These are phyloP conservation scores for Acanthosepion pharaonis DNA, from an alignment of 2,888 invertebrate genomes.

Conservation along the genomic window DNA sequence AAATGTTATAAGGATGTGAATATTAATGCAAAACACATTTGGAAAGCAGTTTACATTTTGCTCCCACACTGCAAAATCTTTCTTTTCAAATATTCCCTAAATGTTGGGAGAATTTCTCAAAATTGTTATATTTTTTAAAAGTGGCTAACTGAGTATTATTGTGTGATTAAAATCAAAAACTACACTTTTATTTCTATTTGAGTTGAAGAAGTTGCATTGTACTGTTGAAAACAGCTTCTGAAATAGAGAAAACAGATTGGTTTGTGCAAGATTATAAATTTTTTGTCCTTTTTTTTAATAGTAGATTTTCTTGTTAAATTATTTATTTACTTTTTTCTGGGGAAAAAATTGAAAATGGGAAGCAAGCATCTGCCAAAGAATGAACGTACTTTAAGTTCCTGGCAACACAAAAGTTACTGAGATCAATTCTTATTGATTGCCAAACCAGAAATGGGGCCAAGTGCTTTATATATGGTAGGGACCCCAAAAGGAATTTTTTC, in stretches of 20 bases:
- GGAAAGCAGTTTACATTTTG: too few relatives aligned
- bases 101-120: too few relatives aligned
- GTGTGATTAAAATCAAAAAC: background rate
- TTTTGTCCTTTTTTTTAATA: background rate
- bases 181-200: background rate
- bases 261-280: background rate
- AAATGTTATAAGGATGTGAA: too few relatives aligned
- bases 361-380: slow-evolving; percentile 18
- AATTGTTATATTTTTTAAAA: background rate
- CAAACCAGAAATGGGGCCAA: slow-evolving; percentile 21
- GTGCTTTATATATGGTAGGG: background rate
- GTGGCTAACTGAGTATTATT: background rate
- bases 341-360: background rate
- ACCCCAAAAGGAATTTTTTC: background rate
- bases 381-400: background rate
- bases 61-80: too few relatives aligned
- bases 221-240: background rate
- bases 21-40: too few relatives aligned
- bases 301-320: background rate
- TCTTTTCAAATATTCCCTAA: too few relatives aligned
- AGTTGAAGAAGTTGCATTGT: background rate
- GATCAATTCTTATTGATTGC: slow-evolving; percentile 17
- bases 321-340: background rate
- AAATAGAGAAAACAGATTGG: background rate
- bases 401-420: slow-evolving; percentile 21